Conservation (phyloP, 2,888 invertebrate genomes). For the Amphipoea oculea region DNA sequence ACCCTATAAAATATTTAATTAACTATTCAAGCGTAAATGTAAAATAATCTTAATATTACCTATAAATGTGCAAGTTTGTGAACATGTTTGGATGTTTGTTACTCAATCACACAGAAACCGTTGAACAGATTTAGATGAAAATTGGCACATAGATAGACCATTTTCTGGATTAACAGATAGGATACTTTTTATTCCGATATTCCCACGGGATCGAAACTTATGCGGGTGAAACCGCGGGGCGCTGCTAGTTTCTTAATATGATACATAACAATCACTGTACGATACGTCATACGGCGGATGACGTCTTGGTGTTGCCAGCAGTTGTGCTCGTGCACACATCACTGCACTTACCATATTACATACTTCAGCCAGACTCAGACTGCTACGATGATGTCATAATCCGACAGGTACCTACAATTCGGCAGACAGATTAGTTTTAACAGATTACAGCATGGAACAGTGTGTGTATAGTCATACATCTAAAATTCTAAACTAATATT, state of each 20-base stretch:
- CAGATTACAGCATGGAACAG: constrained; percentile 4
- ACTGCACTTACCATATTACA: background rate
- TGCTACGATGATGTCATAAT: constrained; percentile 15
- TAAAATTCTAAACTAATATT: too few relatives aligned
- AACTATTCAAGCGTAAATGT: background rate
- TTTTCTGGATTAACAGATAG: too few relatives aligned
- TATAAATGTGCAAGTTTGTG: too few relatives aligned
- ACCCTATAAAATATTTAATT: background rate
- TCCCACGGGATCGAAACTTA: too few relatives aligned
- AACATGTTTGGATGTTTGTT: too few relatives aligned
- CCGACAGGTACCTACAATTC: background rate
- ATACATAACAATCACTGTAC: background rate
- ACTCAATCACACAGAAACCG: too few relatives aligned
- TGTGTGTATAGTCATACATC: background rate
- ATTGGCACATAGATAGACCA: too few relatives aligned
- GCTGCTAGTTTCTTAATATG: background rate
- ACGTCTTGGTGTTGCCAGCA: background rate
- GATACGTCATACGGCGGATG: background rate
- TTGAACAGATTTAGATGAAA: too few relatives aligned
- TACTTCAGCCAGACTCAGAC: background rate
- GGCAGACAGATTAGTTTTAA: constrained; percentile 11
- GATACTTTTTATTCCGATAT: too few relatives aligned
- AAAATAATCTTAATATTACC: too few relatives aligned
- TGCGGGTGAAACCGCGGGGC: too few relatives aligned
- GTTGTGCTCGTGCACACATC: background rate